Base-by-base conservation (phyloP, 2,888 invertebrate species). In the Trileptium ribeirensis region DNA sequence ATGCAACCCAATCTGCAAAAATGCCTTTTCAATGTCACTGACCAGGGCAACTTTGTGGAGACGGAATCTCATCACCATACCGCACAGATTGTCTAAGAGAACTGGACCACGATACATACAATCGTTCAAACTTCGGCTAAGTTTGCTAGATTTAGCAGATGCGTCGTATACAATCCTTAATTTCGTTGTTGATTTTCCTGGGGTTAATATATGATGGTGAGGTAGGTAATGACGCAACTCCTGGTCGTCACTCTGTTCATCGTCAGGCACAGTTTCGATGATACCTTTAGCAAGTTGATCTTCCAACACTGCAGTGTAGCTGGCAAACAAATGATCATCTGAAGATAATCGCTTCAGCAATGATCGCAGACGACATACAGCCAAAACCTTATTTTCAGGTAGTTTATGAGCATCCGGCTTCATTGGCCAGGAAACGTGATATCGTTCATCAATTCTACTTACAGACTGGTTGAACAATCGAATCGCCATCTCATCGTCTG, bases 1-100 rank as follows among this genome's bases (percentile, higher is more conserved):
- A 1, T 81, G 67, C 0, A 86, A 51, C 2, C 38, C 39, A 0
- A 86, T 67, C 36, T 82, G 82, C 29, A 84, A 84, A 79, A 86
- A 86, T 0, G 86, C 86, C 74, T 84, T 86, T 40, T 83, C 83
- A 33, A 85, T 82, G 77, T 85, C 85, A 1, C 78, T 37, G 8
- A 70, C 74, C 8, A 33, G 3, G 8, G 8, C 74, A 70, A 70
- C 15, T 31, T 3, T 3, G 3, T n/a, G 15, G 3, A 70, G 34
- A 70, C 74, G 74, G 29, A 70, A 70, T 8, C 74, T 3, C 31
- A 70, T 31, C 3, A 29, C 15, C 3, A 31, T 3, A 70, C 74
- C 34, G 29, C 31, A 33, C 8, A 70, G 34, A 31, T 70, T 70
- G n/a, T 70, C 74, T 8, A 70, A 33, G 3, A 70, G 3, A 15